Evolutionary conservation across 2,888 invertebrate species (phyloP).

Genomic region (Watsonalla cultraria): DNA sequence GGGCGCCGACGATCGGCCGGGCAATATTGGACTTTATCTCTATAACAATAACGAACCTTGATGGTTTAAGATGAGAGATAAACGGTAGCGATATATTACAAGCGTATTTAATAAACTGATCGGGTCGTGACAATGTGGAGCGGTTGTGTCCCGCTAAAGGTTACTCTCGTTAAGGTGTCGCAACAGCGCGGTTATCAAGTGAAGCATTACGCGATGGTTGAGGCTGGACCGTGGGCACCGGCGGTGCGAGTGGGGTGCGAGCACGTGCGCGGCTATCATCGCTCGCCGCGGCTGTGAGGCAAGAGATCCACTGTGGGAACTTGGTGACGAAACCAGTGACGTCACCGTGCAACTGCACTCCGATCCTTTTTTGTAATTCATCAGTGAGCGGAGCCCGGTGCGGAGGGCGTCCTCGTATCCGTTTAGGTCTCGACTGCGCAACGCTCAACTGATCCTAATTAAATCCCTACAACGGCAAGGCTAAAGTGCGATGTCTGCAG

Average conservation of each 20-base stretch:
- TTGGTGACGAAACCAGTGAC: constrained; percentile 58
- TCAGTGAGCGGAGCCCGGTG: constrained; percentile 63
- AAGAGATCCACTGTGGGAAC: constrained; percentile 55
- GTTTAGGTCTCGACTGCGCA: constrained; percentile 72
- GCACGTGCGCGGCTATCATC: constrained; percentile 33
- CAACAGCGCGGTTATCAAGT: constrained; percentile 49
- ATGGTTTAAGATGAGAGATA: constrained; percentile 48
- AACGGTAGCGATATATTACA: constrained; percentile 62
- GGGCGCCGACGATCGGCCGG: constrained; percentile 8
- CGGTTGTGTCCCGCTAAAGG: constrained; percentile 67
- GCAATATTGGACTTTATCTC: constrained; percentile 24
- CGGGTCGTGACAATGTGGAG: constrained; percentile 70
- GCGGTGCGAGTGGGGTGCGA: constrained; percentile 5
- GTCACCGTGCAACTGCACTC: constrained; percentile 50
- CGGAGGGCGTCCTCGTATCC: constrained; percentile 75
- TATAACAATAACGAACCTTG: constrained; percentile 40
- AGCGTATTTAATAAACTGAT: constrained; percentile 52
- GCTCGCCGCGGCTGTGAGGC: constrained; percentile 33
- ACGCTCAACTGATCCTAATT: constrained; percentile 78
- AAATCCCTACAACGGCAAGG: constrained; percentile 76
- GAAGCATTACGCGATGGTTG: constrained; percentile 35
- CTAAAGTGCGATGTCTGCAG: constrained; percentile 76
- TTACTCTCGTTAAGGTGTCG: constrained; percentile 73
- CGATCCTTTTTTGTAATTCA: constrained; percentile 61
- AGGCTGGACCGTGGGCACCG: constrained; percentile 1